These are phyloP conservation scores for Morone chrysops DNA, from an alignment of 2,113 vertebrate genomes.

Conservation along the genomic window DNA sequence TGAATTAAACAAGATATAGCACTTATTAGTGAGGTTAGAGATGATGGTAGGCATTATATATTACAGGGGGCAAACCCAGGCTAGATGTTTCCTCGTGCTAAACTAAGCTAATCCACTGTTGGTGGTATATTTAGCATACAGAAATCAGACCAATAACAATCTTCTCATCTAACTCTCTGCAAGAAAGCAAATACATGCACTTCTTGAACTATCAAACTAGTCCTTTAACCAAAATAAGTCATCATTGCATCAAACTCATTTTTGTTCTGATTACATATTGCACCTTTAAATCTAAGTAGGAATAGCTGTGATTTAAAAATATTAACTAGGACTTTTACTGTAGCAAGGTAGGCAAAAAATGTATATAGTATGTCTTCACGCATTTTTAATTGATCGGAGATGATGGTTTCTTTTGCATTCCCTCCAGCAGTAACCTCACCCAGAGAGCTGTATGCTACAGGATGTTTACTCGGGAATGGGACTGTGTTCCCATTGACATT, in stretches of 20 bases:
- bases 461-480: conserved; percentile 4
- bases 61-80: neutral
- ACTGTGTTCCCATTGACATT: conserved; percentile 10
- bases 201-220: neutral
- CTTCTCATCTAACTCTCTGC: neutral
- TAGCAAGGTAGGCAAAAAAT: neutral
- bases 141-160: neutral
- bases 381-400: neutral
- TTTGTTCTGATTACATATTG: conserved; percentile 53
- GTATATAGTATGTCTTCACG: neutral
- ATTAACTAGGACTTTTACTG: neutral
- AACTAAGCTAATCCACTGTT: neutral
- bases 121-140: neutral
- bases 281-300: conserved; percentile 55
- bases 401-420: neutral
- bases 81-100: neutral
- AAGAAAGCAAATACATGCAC: neutral
- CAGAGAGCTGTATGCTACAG: neutral
- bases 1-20: neutral
- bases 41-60: neutral
- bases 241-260: neutral
- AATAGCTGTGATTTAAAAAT: conserved; percentile 32
- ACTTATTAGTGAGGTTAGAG: neutral
- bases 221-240: neutral
- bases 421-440: neutral